Evolutionary conservation across 2,113 vertebrate genomes (phyloP), one percentile per base, ranked within the genome.

Genomic region (Fregetta grallaria): DNA sequence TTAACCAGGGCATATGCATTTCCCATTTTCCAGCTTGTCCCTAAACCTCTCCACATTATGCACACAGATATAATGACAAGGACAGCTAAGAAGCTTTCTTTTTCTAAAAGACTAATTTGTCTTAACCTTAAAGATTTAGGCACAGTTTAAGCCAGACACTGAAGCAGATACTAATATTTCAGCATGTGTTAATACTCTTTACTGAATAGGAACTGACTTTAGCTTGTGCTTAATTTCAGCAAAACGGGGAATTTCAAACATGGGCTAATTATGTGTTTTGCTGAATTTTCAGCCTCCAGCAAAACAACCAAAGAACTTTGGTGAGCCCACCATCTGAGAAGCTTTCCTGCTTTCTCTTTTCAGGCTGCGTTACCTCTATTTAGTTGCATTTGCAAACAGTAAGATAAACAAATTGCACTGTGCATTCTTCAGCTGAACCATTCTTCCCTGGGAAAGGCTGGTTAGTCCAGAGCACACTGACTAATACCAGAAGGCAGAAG

Each of bases 41-140:
- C 72, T 93, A 89, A 88, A 87, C 84, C 86, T 74, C 86, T 95
- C 71, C 78, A 95, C 97, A 97, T 83, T 88, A 96, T 84, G 73
- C 86, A 95, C 73, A 92, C 21, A 70, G 26, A 50, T 36, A 32
- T 23, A 89, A 84, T 77, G 52, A 38, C 88, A 77, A 72, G 91
- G 49, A 90, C 62, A 81, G 74, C 53, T 68, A 92, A 96, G 86
- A 82, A 95, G 55, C 63, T 96, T 94, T 94, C 73, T 73, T 40
- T 92, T 91, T 76, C 80, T 62, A 77, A 95, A 94, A 86, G 25
- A 42, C 45, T 12, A 66, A 67, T 86, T 94, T 91, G 59, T 65
- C 89, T 74, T 89, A 78, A 47, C n/a, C 40, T 27, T 85, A 95
- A 84, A 65, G 42, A 91, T 82, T 92, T 95, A 96, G 89, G 86